phyloP scores from a whole-genome alignment of 2,113 vertebrate species.

The Myrmecobius fasciatus region DNA sequence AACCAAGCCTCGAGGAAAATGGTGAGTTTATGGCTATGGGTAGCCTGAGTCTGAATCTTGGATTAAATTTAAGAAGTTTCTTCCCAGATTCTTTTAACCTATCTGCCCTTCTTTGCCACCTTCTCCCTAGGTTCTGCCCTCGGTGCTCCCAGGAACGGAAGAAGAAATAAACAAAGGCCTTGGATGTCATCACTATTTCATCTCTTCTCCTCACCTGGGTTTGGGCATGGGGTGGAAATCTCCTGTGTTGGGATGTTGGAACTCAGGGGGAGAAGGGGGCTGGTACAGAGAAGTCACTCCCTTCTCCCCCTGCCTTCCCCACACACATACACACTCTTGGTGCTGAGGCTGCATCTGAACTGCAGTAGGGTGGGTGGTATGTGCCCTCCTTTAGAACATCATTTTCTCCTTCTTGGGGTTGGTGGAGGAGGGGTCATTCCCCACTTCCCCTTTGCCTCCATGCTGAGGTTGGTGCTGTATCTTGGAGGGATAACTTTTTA shows the following conservation, averaged over 20 bases:
- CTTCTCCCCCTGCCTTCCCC: constrained; percentile 25
- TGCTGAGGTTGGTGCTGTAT: constrained; percentile 77
- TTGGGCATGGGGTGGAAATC: constrained; percentile 52
- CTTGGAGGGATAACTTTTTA: constrained; percentile 57
- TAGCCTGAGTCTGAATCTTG: neutral
- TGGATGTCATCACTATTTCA: constrained; percentile 54
- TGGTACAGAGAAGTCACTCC: neutral
- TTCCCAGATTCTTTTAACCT: neutral
- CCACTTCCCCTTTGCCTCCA: constrained; percentile 71
- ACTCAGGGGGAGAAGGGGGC: constrained; percentile 44
- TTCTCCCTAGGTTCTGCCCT: constrained; percentile 86
- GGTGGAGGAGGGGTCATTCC: constrained; percentile 26
- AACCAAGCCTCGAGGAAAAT: constrained; percentile 98
- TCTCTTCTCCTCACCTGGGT: constrained; percentile 56
- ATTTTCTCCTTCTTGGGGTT: constrained; percentile 39
- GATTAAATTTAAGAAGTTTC: neutral
- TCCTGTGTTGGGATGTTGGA: constrained; percentile 49
- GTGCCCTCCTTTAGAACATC: constrained; percentile 29
- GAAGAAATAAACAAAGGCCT: constrained; percentile 84
- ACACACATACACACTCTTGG: constrained; percentile 34
- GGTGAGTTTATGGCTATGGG: constrained; percentile 85
- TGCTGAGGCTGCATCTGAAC: constrained; percentile 67
- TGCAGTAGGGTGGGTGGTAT: constrained; percentile 47
- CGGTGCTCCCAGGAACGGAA: constrained; percentile 91
- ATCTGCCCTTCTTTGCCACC: constrained; percentile 29